phyloP scores from a whole-genome alignment of 2,797 vertebrate species.

The Paguma larvata region DNA sequence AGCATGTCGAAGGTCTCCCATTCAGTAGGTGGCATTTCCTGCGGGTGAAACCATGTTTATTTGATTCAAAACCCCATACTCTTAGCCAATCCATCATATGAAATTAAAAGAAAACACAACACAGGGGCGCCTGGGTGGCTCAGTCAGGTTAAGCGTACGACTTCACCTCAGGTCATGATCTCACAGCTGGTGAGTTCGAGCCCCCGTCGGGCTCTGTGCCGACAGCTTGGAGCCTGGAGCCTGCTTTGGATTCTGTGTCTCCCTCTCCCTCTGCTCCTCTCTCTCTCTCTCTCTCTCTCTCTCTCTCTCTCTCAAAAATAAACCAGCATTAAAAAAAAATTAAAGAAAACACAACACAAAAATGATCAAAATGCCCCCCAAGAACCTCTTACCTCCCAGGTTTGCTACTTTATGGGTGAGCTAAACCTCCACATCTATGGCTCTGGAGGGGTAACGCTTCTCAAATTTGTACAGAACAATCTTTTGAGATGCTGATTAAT shows the following conservation, averaged over 20 bases:
- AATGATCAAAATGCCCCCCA: neutral
- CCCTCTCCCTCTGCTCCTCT: no score
- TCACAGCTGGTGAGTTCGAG: no score
- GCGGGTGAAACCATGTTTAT: neutral
- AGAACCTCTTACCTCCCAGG: neutral
- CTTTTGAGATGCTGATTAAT: neutral
- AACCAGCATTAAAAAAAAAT: no score
- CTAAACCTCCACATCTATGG: neutral
- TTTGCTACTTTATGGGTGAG: neutral
- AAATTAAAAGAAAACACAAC: neutral
- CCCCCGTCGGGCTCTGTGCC: no score
- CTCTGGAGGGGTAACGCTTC: neutral
- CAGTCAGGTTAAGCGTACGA: no score
- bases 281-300: no score
- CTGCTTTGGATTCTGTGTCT: no score
- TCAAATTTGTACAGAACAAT: neutral
- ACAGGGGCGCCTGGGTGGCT: neutral
- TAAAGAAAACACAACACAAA: neutral
- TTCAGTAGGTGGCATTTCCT: neutral
- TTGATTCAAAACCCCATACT: neutral
- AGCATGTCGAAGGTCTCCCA: neutral
- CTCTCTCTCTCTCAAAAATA: no score
- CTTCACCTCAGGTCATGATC: no score
- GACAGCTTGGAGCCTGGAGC: no score
- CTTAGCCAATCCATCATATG: neutral